Percentiles rank a stretch among this genome's conserved stretches.
phyloP scores from a whole-genome alignment of 2,888 invertebrate genomes.

The Holacanthella duospinosa region DNA sequence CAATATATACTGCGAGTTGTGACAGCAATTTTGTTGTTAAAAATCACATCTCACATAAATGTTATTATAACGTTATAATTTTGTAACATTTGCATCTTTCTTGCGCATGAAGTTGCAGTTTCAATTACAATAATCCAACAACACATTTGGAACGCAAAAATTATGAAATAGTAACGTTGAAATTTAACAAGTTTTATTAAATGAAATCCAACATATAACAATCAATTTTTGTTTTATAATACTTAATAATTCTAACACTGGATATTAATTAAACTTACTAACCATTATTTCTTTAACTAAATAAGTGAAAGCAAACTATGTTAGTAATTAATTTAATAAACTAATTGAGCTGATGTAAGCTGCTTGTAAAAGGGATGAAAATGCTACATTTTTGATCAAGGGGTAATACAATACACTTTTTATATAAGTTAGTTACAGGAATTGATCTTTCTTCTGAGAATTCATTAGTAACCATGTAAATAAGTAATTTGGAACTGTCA shows the following conservation, averaged over 20 bases:
- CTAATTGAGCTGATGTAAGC: no score
- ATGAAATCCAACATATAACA: no score
- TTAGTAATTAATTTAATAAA: no score
- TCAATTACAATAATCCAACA: neutral
- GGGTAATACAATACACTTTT: neutral
- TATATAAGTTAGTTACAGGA: neutral
- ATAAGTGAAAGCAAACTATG: no score
- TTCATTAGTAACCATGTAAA: neutral
- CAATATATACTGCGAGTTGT: neutral
- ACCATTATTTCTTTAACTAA: no score
- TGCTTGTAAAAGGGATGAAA: neutral
- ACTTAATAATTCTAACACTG: no score
- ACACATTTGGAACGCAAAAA: neutral
- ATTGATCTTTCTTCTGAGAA: neutral
- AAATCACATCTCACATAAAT: neutral
- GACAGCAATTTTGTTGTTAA: neutral
- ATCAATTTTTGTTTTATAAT: no score
- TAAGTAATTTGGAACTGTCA: neutral
- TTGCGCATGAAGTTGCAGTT: no score
- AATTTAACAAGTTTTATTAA: neutral
- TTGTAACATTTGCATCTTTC: neutral
- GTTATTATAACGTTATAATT: neutral
- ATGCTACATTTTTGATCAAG: neutral
- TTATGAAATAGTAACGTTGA: neutral
- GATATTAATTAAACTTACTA: neutral